Evolutionary conservation across 2,797 vertebrate species (phyloP).

Genomic region (Iguana delicatissima): DNA sequence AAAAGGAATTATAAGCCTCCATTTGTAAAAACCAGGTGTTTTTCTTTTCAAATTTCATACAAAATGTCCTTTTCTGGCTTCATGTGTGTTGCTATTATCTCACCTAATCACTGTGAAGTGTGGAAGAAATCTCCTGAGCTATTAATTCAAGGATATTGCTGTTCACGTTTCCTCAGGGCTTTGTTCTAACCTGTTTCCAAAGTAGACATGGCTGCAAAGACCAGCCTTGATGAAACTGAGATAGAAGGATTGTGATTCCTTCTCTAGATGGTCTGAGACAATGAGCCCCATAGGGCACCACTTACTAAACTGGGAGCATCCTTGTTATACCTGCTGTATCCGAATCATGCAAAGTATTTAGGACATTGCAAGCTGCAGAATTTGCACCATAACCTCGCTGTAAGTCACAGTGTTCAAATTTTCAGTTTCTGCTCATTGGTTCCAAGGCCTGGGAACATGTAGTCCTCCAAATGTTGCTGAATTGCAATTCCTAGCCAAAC

Average conservation of each 20-base stretch:
- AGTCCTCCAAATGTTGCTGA: neutral
- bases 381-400: neutral
- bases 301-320: neutral
- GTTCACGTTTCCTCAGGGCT: too few species aligned
- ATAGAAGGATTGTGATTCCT: neutral
- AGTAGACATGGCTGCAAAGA: neutral
- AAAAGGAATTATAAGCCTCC: neutral
- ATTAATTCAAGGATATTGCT: neutral
- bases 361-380: neutral
- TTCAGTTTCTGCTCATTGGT: conserved; percentile 39
- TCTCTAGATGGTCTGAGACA: neutral
- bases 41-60: neutral
- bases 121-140: neutral
- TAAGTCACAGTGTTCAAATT: neutral
- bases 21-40: neutral
- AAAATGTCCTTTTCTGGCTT: neutral
- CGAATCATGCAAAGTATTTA: neutral
- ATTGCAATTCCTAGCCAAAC: too few species aligned
- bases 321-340: neutral
- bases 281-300: neutral
- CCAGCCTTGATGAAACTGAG: too few species aligned
- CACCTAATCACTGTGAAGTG: neutral
- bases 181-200: neutral
- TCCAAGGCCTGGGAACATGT: neutral
- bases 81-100: neutral